Conservation (phyloP, 2,797 vertebrate genomes). For the Microctenopoma steveboyesi region DNA sequence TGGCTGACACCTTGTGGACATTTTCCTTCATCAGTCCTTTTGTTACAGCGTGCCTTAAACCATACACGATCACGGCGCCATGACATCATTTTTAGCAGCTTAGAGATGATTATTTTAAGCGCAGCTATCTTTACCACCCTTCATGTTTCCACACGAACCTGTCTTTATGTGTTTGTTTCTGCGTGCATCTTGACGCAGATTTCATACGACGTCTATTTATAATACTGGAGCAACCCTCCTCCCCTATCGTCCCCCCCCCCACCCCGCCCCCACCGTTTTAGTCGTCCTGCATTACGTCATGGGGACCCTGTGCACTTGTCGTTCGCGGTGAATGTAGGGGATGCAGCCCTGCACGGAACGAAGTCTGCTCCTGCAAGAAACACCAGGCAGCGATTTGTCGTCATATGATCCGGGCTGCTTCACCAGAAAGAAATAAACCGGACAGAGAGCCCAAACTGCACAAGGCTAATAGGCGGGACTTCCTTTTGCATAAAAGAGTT, state of each 20-base stretch:
- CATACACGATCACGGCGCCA: too few species aligned
- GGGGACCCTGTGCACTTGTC: constrained; percentile 30
- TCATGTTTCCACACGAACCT: not conserved
- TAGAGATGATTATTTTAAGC: not conserved
- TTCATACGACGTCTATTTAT: constrained; percentile 27
- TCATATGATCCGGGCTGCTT: not conserved
- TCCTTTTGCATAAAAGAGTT: constrained; percentile 40
- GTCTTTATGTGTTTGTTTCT: not conserved
- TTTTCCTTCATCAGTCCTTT: not conserved
- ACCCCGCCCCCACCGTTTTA: not conserved
- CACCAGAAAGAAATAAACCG: not conserved
- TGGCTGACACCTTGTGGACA: constrained; percentile 68
- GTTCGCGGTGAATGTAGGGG: constrained; percentile 8
- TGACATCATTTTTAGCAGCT: constrained; percentile 3
- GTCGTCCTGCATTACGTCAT: constrained; percentile 72
- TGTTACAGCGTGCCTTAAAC: not conserved
- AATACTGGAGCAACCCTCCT: not conserved
- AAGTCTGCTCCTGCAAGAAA: constrained; percentile 36
- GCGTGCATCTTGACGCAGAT: not conserved
- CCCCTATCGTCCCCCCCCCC: too few species aligned
- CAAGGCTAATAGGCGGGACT: constrained; percentile 70
- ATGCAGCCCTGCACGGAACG: constrained; percentile 15
- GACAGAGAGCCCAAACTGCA: not conserved
- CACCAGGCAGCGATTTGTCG: constrained; percentile 3
- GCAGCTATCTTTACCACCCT: not conserved